A percentile compares a stretch with the other conserved stretches of the same genome.
phyloP scores from a whole-genome alignment of 1,140 invertebrate species.

The Metopolophium dirhodum region DNA sequence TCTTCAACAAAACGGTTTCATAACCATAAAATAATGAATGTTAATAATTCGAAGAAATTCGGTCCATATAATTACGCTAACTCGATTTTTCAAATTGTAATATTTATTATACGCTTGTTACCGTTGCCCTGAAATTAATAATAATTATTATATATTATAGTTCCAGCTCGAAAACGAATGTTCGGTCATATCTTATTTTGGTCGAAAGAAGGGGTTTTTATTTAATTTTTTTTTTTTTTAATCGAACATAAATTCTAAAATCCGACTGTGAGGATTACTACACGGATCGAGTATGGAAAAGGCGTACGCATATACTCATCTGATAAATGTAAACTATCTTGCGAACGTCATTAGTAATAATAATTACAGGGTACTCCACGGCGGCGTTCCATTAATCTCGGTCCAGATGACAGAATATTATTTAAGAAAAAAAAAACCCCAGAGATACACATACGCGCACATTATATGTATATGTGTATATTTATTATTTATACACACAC shows the following conservation, averaged over 20 bases:
- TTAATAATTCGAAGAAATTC: neutral
- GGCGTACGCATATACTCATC: conserved; percentile 35
- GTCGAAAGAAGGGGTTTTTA: conserved; percentile 8
- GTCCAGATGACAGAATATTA: conserved; percentile 56
- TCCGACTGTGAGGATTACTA: conserved; percentile 38
- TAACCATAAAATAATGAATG: neutral
- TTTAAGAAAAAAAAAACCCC: conserved; percentile 33
- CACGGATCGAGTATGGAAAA: neutral
- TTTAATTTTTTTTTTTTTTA: conserved; percentile 28
- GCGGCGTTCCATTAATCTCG: conserved; percentile 54
- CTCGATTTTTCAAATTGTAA: conserved; percentile 2
- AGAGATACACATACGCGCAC: neutral
- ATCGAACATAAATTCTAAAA: conserved; percentile 50
- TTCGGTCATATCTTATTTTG: neutral
- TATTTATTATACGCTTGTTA: conserved; percentile 14
- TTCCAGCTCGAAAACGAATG: neutral
- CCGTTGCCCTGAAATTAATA: neutral
- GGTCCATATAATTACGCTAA: neutral
- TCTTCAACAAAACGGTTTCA: neutral
- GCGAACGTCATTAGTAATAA: conserved; percentile 56
- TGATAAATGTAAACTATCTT: conserved; percentile 55
- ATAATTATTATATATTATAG: neutral
- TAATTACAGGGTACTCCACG: conserved; percentile 47
- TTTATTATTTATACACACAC: neutral
- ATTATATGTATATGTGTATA: neutral